Conservation (phyloP, 2,797 vertebrate species). For the Saxicola maurus region DNA sequence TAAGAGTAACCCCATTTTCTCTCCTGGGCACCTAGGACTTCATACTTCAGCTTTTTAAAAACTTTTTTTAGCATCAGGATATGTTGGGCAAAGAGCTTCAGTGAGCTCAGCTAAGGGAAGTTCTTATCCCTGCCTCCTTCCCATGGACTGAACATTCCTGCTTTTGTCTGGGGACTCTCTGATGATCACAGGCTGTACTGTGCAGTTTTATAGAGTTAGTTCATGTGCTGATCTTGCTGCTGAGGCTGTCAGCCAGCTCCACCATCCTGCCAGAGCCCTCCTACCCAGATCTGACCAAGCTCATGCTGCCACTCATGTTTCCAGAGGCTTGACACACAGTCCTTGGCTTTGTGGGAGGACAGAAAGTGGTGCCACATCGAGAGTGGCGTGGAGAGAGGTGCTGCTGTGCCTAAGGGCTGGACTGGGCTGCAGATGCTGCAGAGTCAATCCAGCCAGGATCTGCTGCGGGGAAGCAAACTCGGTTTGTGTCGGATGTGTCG, state of each 20-base stretch:
- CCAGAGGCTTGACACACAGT: neutral
- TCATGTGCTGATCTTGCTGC: neutral
- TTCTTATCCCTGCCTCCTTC: neutral
- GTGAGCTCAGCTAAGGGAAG: neutral
- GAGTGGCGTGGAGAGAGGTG: neutral
- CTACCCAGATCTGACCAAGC: neutral
- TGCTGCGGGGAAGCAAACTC: neutral
- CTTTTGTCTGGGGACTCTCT: conserved; percentile 32
- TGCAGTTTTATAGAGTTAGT: neutral
- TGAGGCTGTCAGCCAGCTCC: neutral
- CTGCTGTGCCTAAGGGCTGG: rapidly evolving
- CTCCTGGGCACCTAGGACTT: neutral
- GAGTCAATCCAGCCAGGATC: neutral
- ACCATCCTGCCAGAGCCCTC: neutral
- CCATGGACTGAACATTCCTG: neutral
- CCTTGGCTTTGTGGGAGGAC: neutral
- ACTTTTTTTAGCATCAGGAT: neutral
- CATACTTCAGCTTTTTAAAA: neutral
- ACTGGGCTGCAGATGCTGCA: neutral
- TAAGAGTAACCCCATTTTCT: neutral
- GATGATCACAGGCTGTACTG: neutral
- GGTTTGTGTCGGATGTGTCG: neutral
- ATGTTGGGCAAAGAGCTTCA: neutral
- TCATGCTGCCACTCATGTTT: neutral
- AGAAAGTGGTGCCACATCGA: rapidly evolving